A percentile compares a stretch with the other conserved stretches of the same genome.
phyloP scores from a whole-genome alignment of 2,113 vertebrate species.

The Myotis yumanensis region DNA sequence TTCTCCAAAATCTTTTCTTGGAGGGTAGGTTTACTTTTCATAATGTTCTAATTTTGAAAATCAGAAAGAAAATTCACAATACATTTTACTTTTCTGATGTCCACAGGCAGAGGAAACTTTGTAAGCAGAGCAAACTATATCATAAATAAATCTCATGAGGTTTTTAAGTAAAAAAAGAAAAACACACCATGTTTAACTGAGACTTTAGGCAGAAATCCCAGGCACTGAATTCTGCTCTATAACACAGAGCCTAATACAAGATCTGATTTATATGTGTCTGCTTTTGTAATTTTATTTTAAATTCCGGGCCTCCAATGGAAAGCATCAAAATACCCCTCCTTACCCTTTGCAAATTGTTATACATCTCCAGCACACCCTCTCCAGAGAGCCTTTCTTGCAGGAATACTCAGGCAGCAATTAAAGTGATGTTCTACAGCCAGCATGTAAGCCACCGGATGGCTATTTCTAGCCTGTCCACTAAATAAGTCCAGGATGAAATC shows the following conservation, averaged over 20 bases:
- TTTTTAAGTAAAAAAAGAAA: constrained; percentile 1
- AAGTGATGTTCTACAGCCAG: background rate
- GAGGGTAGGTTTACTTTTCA: background rate
- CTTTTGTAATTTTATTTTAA: constrained; percentile 28
- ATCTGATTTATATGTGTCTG: background rate
- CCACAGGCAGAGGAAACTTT: background rate
- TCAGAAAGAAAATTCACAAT: background rate
- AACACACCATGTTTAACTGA: background rate
- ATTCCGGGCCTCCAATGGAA: background rate
- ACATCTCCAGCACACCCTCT: background rate
- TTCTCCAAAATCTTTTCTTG: background rate
- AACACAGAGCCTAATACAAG: background rate
- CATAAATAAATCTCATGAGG: background rate
- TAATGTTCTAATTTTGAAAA: background rate
- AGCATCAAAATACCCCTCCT: constrained; percentile 2
- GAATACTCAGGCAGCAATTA: background rate
- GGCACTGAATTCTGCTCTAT: background rate
- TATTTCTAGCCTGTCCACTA: constrained; percentile 47
- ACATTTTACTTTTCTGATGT: background rate
- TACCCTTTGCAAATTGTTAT: background rate
- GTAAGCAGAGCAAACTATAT: background rate
- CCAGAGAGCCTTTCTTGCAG: background rate
- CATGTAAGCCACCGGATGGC: constrained; percentile 27
- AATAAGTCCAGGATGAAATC: constrained; percentile 62
- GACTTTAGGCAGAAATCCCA: background rate